These are phyloP conservation scores for Drosophila paracracens DNA, from an alignment of 2,888 invertebrate genomes.

Conservation along the genomic window DNA sequence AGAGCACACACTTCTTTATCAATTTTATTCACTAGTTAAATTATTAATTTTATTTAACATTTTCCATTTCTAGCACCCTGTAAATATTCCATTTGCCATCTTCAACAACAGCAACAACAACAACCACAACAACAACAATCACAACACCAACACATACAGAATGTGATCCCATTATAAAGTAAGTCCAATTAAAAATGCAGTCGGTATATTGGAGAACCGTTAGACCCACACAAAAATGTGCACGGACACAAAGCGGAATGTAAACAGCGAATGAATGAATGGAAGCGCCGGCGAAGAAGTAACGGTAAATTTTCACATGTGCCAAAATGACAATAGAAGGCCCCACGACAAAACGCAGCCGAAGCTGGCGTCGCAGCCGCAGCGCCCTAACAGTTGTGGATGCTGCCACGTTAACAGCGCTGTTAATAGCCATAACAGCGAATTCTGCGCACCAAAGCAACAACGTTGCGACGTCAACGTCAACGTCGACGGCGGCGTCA, in stretches of 20 bases:
- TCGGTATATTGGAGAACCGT: conserved; percentile 38
- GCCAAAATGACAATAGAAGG: conserved; percentile 78
- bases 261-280: conserved; percentile 82
- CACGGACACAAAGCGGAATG: conserved; percentile 72
- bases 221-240: conserved; percentile 41
- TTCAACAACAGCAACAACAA: not conserved
- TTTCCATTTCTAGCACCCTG: not conserved
- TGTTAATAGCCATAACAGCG: conserved; percentile 42
- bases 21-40: not conserved
- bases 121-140: not conserved
- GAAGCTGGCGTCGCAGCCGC: conserved; percentile 35
- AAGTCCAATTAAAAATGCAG: conserved; percentile 37
- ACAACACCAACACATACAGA: not conserved
- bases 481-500: conserved; percentile 2
- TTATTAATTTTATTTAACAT: conserved; percentile 1
- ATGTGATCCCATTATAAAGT: conserved; percentile 6
- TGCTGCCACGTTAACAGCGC: conserved; percentile 48
- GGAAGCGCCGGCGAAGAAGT: conserved; percentile 75
- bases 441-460: conserved; percentile 54
- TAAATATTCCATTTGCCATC: not conserved
- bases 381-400: conserved; percentile 58
- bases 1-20: not conserved
- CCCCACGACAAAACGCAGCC: conserved; percentile 37
- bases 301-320: conserved; percentile 82
- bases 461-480: conserved; percentile 6